phyloP scores from a whole-genome alignment of 2,888 invertebrate genomes.

The Altica lythri region DNA sequence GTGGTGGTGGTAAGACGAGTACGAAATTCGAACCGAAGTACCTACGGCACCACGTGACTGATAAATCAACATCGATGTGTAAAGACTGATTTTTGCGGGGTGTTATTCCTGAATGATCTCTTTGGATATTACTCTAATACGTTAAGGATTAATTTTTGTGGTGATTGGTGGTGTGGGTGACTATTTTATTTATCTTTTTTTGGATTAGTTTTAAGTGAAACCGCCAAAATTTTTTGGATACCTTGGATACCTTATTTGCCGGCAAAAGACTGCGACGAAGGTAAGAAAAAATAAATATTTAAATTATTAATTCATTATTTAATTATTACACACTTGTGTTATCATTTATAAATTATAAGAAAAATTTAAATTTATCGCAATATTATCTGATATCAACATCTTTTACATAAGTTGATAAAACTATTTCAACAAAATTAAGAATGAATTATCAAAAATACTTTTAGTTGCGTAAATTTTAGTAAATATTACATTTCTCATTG shows the following conservation, averaged over 20 bases:
- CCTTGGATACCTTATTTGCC: conserved; percentile 50
- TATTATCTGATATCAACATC: no score
- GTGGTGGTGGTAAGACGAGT: conserved; percentile 32
- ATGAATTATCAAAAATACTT: no score
- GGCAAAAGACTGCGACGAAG: conserved; percentile 47
- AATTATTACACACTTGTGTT: background rate
- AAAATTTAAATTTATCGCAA: no score
- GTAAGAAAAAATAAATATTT: conserved; percentile 35
- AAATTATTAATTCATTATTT: background rate
- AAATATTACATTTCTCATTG: no score
- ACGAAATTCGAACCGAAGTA: conserved; percentile 14
- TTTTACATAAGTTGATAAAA: no score
- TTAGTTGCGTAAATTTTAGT: no score
- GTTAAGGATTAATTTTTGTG: conserved; percentile 14
- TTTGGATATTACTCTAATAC: conserved; percentile 20
- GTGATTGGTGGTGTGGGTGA: conserved; percentile 34
- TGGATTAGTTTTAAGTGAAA: conserved; percentile 41
- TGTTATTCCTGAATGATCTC: conserved; percentile 6
- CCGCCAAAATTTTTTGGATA: conserved; percentile 52
- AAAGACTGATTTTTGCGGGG: conserved; percentile 18
- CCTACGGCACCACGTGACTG: conserved; percentile 33
- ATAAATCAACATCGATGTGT: conserved; percentile 18
- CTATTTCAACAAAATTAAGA: no score
- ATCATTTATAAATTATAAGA: no score
- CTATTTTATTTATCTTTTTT: conserved; percentile 34